phyloP scores from a whole-genome alignment of 2,113 vertebrate genomes.

The Lepus europaeus region DNA sequence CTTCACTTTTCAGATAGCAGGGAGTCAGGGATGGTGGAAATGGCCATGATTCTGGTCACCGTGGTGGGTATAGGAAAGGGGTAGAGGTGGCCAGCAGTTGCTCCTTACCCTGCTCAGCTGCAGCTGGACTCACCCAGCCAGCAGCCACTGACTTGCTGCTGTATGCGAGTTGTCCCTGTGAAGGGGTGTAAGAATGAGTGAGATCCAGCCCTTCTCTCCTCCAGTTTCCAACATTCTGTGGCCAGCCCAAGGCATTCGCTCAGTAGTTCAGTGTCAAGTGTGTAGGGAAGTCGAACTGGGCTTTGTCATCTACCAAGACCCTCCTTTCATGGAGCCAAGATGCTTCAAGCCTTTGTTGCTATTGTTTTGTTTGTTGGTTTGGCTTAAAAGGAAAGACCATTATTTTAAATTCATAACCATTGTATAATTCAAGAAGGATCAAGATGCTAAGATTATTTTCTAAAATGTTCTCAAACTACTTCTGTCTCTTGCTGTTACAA shows the following conservation, averaged over 20 bases:
- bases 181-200: neutral
- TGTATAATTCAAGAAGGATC: conserved; percentile 29
- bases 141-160: neutral
- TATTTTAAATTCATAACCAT: neutral
- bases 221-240: neutral
- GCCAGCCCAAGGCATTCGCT: too few species aligned
- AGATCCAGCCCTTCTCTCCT: neutral
- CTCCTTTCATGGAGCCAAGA: neutral
- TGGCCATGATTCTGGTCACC: neutral
- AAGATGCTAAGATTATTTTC: neutral
- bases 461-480: conserved; percentile 19
- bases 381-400: neutral
- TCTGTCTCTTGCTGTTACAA: neutral
- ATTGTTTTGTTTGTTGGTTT: neutral
- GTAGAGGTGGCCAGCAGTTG: too few species aligned
- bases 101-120: neutral
- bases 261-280: rapidly evolving
- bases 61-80: neutral
- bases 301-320: neutral
- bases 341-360: neutral
- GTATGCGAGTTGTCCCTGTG: too few species aligned
- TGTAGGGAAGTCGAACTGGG: rapidly evolving
- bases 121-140: neutral
- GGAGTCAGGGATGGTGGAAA: neutral
- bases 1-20: conserved; percentile 25